Percentiles rank a stretch among this genome's conserved stretches.
phyloP scores from a whole-genome alignment of 2,797 vertebrate genomes.

The Leptodactylus fallax region DNA sequence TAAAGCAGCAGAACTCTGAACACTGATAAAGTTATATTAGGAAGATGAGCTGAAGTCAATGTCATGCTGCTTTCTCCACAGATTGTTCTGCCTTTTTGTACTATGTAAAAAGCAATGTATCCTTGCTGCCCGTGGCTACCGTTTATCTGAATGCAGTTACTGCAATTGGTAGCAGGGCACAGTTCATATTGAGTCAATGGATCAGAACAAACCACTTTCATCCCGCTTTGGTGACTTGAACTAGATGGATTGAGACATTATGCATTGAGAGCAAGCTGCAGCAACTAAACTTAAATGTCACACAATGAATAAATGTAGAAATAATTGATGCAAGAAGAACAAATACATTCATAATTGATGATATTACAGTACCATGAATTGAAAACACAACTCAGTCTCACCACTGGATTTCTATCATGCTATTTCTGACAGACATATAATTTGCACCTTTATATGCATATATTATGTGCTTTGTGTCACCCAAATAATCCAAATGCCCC shows the following conservation, averaged over 20 bases:
- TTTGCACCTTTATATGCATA: too few species aligned
- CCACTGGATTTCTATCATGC: background rate
- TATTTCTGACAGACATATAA: too few species aligned
- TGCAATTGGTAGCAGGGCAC: background rate
- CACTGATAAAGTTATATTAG: too few species aligned
- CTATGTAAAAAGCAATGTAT: background rate
- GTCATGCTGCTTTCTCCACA: background rate
- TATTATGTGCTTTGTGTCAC: too few species aligned
- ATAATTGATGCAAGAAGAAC: background rate
- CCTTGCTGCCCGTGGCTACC: background rate
- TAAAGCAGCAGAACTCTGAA: too few species aligned
- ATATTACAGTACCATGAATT: background rate
- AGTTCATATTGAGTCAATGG: background rate
- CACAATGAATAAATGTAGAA: background rate
- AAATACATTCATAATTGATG: background rate
- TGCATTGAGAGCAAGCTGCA: background rate
- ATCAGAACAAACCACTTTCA: background rate
- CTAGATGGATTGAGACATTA: constrained; percentile 4
- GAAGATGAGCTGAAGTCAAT: too few species aligned
- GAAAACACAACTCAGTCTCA: background rate
- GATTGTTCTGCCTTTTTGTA: background rate
- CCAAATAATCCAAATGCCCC: too few species aligned
- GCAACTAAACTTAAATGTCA: constrained; percentile 7
- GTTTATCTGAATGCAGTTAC: background rate
- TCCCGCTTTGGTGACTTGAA: background rate